Base-by-base conservation (phyloP, 2,113 vertebrate genomes). In the Hippopotamus amphibius region DNA sequence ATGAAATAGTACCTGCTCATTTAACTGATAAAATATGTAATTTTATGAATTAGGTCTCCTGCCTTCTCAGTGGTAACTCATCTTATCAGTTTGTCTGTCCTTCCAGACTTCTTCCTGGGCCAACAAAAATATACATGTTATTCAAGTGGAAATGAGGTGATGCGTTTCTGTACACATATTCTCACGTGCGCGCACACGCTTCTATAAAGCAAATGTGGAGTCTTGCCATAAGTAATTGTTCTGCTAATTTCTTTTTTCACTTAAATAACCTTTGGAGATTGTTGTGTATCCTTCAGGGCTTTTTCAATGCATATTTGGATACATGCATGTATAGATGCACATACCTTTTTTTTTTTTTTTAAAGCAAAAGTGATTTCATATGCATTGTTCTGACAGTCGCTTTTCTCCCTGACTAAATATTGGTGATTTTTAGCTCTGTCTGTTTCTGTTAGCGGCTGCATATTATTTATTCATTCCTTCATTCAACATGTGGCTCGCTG, bases 371-470 rank as follows among this genome's bases (percentile, higher is more conserved):
- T 85, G 37, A 46, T 12, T 5, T 72, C 43, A 33, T 74, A 19
- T 6, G 21, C 13, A 46, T 86, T 57, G 7, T 77, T 91, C 26
- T 68, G 15, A 16, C 50, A 41, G 0, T 72, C 93, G 86, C n/a
- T 83, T 95, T 95, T 74, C 85, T 72, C 33, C 57, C 93, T 72
- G 48, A 87, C 19, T 65, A 26, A 61, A 22, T 88, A 41, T 63
- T 96, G 57, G 30, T 96, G 33, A 28, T 59, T 93, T 89, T 93
- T 68, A 59, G 22, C 13, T 30, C 80, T 26, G 3, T 22, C 17
- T 87, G 37, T 90, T 33, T 96, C 66, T 63, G 11, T 79, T 48
- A 24, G n/a, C 79, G 50, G 80, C 74, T 68, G 33, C 21, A 14
- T 83, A 26, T 59, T 57, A 55, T 77, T 41, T 53, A 30, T 17